A percentile compares a stretch with the other conserved stretches of the same genome.
These are phyloP conservation scores for Megaceryle torquata DNA, from an alignment of 2,113 vertebrate genomes.

Conservation along the genomic window DNA sequence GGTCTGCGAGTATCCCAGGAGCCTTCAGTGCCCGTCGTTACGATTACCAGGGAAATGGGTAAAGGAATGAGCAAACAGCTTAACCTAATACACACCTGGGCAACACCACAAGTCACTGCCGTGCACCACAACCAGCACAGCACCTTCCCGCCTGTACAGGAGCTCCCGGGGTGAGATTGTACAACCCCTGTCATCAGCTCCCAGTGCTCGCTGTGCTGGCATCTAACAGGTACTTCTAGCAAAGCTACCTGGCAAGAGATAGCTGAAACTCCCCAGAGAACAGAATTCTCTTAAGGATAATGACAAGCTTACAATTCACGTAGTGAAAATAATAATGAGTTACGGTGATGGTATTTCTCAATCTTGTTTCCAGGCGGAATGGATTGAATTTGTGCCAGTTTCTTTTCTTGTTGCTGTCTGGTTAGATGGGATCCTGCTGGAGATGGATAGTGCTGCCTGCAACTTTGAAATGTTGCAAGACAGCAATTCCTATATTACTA, in stretches of 20 bases:
- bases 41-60: not conserved
- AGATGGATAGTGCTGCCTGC: not conserved
- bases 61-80: conserved; percentile 3
- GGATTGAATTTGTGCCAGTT: conserved; percentile 5
- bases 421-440: not conserved
- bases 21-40: not conserved
- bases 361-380: not conserved
- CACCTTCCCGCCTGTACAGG: not conserved
- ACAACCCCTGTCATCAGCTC: not conserved
- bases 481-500: not conserved
- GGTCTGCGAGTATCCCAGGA: not conserved
- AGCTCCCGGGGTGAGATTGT: not conserved
- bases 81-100: not conserved
- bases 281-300: not conserved
- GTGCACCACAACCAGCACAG: not conserved
- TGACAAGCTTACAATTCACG: conserved; percentile 19
- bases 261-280: not conserved
- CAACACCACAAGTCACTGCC: not conserved
- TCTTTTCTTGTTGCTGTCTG: not conserved
- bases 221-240: not conserved
- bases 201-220: not conserved
- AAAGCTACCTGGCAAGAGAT: not conserved
- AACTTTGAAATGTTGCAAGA: not conserved
- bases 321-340: conserved; percentile 31
- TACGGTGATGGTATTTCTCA: conserved; percentile 28